These are phyloP conservation scores for Hyperoodon ampullatus DNA, from an alignment of 2,113 vertebrate species.

Conservation along the genomic window DNA sequence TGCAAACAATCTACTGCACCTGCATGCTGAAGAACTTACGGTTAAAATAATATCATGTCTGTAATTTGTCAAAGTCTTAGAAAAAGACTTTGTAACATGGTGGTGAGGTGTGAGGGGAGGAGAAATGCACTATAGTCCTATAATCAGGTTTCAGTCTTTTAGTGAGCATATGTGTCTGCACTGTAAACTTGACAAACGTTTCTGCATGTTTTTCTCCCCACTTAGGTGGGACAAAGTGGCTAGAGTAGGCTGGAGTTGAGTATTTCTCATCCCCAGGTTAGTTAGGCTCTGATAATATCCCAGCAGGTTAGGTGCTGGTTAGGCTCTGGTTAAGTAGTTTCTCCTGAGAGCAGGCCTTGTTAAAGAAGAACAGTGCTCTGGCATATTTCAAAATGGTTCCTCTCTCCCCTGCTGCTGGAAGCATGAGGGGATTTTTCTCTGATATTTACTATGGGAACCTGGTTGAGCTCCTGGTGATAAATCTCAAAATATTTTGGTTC, in stretches of 20 bases:
- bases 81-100: background rate
- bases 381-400: background rate
- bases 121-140: background rate
- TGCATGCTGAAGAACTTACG: background rate
- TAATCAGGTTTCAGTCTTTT: background rate
- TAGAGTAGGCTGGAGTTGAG: background rate
- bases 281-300: background rate
- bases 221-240: background rate
- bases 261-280: background rate
- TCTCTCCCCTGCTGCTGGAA: background rate
- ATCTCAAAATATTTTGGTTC: background rate
- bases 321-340: background rate
- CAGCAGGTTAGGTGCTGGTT: background rate
- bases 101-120: background rate
- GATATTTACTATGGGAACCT: background rate
- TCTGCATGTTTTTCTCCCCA: background rate
- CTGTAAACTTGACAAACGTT: background rate
- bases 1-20: background rate
- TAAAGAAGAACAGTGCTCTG: background rate
- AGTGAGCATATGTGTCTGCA: background rate
- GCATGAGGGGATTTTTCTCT: background rate
- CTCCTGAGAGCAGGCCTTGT: background rate
- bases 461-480: background rate
- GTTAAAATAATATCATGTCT: background rate
- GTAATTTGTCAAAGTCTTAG: background rate